Evolutionary conservation across 2,113 vertebrate species (phyloP).

Genomic region (Nothobranchius furzeri): DNA sequence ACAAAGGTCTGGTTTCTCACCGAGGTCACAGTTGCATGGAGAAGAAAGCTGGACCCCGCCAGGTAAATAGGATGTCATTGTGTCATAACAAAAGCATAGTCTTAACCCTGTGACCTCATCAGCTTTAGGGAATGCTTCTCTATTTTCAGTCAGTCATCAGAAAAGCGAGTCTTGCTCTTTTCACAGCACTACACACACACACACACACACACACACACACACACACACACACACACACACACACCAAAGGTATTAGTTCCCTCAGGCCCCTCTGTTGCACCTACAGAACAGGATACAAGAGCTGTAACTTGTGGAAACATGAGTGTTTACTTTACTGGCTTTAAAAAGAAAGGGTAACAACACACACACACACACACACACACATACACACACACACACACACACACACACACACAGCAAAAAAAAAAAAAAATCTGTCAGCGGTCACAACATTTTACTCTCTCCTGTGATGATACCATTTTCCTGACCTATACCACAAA

Average conservation of each 20-base stretch:
- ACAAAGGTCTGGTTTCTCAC: conserved; percentile 76
- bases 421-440: conserved; percentile 5
- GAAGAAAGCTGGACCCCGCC: conserved; percentile 75
- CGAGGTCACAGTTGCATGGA: conserved; percentile 77
- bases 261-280: conserved; percentile 39
- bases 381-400: too few relatives aligned
- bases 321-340: conserved; percentile 34
- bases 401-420: too few relatives aligned
- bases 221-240: neutral
- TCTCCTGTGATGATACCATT: neutral
- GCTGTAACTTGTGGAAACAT: conserved; percentile 48
- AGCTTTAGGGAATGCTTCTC: conserved; percentile 66
- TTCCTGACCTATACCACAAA: neutral
- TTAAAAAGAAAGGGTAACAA: neutral
- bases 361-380: too few relatives aligned
- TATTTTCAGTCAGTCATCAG: conserved; percentile 70
- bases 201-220: conserved; percentile 7
- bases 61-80: conserved; percentile 82
- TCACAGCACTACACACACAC: conserved; percentile 48
- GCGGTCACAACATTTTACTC: neutral
- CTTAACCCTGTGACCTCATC: conserved; percentile 79
- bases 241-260: conserved; percentile 60
- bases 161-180: conserved; percentile 46
- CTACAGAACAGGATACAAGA: conserved; percentile 47
- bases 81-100: conserved; percentile 72